Base-by-base conservation (phyloP, 2,113 vertebrate species). In the Tamias sibiricus region DNA sequence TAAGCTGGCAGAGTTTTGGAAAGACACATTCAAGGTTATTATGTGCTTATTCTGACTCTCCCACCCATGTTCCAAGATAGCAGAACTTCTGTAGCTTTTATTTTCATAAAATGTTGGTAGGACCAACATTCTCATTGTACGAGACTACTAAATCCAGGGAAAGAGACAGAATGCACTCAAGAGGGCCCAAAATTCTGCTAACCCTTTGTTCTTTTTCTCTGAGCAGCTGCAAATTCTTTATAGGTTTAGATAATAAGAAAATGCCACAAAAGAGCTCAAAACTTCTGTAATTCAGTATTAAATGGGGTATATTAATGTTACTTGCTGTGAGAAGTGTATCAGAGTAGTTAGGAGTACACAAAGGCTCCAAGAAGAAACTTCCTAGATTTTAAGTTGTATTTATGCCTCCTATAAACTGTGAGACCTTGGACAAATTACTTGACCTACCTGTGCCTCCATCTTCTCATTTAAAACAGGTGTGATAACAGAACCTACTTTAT, bases 81-180 rank as follows among this genome's bases (percentile, higher is more conserved):
- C 22, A 87, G n/a, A 91, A 83, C 8, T 83, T 71, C 32, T 86
- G 17, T 69, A 93, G 40, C 42, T 91, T 95, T 24, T 11, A 13
- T 71, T 94, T 96, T 64, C 42, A 72, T 96, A 92, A 94, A 90
- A 66, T 85, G 64, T 66, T 37, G 26, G 52, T 80, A 91, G 62
- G 5, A 59, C 32, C 9, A 82, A 47, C 30, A 30, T 68, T 82
- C 75, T 68, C 42, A 57, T 81, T 54, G 75, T 9, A 44, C 11
- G 35, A 82, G 30, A 22, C 8, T 64, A 35, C 37, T 95, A 68
- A 89, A 42, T 76, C 32, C 83, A 13, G 42, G 35, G 79, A 64
- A 24, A 4, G 32, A 94, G 44, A 84, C 28, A 28, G 37, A 66
- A 5, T 62, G 26, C 0, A 30, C 32, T 62, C 71, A 57, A 57